Conservation (phyloP, 2,113 vertebrate species). For the Melanostigma gelatinosum region DNA sequence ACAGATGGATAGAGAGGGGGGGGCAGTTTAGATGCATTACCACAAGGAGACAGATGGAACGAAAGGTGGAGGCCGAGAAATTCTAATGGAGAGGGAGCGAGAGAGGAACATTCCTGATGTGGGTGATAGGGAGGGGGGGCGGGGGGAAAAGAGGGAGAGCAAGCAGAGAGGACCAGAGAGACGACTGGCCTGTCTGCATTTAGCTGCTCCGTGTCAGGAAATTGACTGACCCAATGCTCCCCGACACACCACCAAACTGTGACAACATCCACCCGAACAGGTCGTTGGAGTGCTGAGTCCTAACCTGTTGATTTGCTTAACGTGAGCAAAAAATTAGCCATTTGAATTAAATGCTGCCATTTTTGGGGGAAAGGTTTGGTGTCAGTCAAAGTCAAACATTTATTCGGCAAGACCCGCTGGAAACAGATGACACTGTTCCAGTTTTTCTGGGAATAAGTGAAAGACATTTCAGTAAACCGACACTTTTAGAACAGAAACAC, state of each 20-base stretch:
- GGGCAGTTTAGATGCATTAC: constrained; percentile 59
- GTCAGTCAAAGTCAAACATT: neutral
- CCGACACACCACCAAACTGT: constrained; percentile 44
- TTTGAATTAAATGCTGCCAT: neutral
- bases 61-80: constrained; percentile 50
- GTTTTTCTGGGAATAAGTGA: neutral
- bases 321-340: neutral
- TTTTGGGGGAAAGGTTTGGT: neutral
- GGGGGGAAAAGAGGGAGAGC: neutral
- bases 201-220: constrained; percentile 62
- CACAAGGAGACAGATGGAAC: constrained; percentile 56
- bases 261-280: constrained; percentile 20
- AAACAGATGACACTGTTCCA: neutral
- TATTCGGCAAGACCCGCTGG: neutral
- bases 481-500: neutral
- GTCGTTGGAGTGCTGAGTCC: neutral
- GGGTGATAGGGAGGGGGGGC: neutral
- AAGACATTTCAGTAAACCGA: no score
- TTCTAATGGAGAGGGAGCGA: constrained; percentile 35
- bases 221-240: constrained; percentile 57
- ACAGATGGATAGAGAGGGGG: constrained; percentile 60
- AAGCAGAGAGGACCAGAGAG: constrained; percentile 34
- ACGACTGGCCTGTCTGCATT: constrained; percentile 52
- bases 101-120: neutral
- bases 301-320: neutral